phyloP scores from a whole-genome alignment of 2,113 vertebrate genomes.

The Albula goreensis region DNA sequence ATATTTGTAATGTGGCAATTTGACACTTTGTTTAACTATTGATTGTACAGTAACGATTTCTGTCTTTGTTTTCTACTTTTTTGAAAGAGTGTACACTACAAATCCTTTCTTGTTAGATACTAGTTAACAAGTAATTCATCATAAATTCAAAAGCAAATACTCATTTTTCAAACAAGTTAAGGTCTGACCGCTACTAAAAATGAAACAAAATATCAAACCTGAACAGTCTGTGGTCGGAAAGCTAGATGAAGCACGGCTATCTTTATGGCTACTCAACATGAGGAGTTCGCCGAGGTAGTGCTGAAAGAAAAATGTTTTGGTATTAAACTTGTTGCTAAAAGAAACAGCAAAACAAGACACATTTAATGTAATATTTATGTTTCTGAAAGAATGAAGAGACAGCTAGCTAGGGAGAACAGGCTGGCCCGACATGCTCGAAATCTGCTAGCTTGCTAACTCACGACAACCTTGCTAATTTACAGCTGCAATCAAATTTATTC shows the following conservation, averaged over 20 bases:
- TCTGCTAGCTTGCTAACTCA: background rate
- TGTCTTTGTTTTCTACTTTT: background rate
- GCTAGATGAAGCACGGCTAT: background rate
- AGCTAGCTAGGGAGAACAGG: background rate
- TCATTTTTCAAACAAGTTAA: background rate
- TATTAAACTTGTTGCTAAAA: background rate
- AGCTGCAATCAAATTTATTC: background rate
- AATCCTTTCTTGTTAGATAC: background rate
- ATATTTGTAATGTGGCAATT: background rate
- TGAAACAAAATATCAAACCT: background rate
- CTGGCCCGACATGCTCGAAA: background rate
- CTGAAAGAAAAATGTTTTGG: background rate
- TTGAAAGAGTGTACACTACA: background rate
- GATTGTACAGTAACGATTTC: background rate
- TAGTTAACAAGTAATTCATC: background rate
- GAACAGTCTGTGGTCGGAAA: background rate
- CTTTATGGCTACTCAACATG: background rate
- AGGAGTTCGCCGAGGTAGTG: background rate
- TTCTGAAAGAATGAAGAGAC: background rate
- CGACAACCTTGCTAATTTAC: background rate
- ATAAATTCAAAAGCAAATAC: background rate
- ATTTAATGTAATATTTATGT: background rate
- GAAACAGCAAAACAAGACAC: background rate
- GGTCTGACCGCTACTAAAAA: too few species aligned
- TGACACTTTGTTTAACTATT: background rate